phyloP scores from a whole-genome alignment of 2,888 invertebrate genomes.

The Macrosoma leucophasiata region DNA sequence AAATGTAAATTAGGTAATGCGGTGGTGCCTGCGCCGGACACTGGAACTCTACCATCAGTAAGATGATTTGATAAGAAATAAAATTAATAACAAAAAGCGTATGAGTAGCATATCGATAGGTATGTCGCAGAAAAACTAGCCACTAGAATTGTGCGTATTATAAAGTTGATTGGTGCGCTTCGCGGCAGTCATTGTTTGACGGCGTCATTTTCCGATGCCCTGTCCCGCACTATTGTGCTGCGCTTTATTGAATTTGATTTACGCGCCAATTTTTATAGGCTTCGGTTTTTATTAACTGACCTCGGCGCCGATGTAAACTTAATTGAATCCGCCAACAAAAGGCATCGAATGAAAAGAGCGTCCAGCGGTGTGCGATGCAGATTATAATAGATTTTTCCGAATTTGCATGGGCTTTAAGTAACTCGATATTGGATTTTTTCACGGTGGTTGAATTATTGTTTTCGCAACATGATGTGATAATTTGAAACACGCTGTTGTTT shows the following conservation, averaged over 20 bases:
- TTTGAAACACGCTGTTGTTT: constrained; percentile 24
- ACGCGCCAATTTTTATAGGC: constrained; percentile 71
- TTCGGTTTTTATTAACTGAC: constrained; percentile 75
- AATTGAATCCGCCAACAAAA: constrained; percentile 74
- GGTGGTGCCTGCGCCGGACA: no score
- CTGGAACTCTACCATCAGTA: no score
- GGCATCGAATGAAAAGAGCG: constrained; percentile 72
- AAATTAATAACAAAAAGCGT: no score
- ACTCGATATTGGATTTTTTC: constrained; percentile 64
- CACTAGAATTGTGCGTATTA: constrained; percentile 25
- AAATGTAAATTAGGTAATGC: no score
- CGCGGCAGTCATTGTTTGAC: constrained; percentile 43
- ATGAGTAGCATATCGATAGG: no score
- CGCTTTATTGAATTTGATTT: constrained; percentile 73
- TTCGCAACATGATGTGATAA: constrained; percentile 36
- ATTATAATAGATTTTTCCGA: constrained; percentile 71
- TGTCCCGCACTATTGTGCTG: constrained; percentile 55
- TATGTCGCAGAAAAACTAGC: constrained; percentile 10
- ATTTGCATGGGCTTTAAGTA: constrained; percentile 68
- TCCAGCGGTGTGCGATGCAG: constrained; percentile 71
- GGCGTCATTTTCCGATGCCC: constrained; percentile 53
- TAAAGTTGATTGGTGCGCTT: constrained; percentile 35
- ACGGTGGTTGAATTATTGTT: constrained; percentile 55
- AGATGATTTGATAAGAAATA: no score
- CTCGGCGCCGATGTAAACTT: constrained; percentile 73